A percentile compares a stretch with the other conserved stretches of the same genome.
phyloP scores from a whole-genome alignment of 2,797 vertebrate species.

The Anisognathus igniventris region DNA sequence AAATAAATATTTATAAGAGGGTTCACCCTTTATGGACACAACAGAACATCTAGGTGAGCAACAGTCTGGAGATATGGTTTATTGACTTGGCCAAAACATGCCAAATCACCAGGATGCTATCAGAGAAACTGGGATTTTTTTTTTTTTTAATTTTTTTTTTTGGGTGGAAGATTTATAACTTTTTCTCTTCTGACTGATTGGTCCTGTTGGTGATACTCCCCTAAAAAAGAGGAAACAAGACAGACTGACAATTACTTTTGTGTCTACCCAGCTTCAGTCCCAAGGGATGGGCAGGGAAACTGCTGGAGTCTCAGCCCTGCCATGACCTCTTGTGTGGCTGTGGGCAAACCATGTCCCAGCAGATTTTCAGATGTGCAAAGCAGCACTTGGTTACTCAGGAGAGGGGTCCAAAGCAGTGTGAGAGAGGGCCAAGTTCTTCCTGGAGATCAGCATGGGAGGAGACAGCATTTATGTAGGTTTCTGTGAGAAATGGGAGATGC shows the following conservation, averaged over 20 bases:
- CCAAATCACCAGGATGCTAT: neutral
- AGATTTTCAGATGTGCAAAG: neutral
- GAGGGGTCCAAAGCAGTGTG: neutral
- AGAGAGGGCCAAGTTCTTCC: neutral
- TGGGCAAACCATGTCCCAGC: neutral
- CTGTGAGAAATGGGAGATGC: neutral
- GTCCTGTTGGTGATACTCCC: neutral
- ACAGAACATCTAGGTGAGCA: neutral
- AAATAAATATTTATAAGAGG: neutral
- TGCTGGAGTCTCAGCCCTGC: neutral
- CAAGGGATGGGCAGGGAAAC: neutral
- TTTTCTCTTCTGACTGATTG: neutral
- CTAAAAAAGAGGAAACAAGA: neutral
- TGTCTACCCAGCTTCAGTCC: neutral
- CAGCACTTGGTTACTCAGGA: neutral
- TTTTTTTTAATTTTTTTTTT: neutral
- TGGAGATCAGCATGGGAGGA: neutral
- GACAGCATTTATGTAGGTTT: neutral
- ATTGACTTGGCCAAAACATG: neutral
- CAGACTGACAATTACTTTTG: neutral
- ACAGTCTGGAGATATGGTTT: neutral
- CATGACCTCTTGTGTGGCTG: rapidly evolving
- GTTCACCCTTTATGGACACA: neutral
- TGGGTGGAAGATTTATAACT: neutral
- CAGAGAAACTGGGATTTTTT: neutral